Base-by-base conservation (phyloP, 1,140 invertebrate genomes). In the Musca domestica region DNA sequence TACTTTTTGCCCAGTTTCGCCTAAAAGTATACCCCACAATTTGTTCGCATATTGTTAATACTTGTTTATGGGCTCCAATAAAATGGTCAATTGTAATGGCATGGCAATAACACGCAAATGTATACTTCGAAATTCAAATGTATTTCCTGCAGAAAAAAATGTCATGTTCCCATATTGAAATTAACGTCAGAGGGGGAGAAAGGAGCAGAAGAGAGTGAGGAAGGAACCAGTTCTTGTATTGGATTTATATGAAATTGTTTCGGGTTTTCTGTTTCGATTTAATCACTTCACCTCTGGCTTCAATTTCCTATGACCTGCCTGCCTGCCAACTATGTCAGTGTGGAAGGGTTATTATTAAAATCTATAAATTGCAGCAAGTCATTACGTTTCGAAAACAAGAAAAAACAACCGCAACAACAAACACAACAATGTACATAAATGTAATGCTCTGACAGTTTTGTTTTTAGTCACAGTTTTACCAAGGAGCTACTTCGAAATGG, bases 21-120 rank as follows among this genome's bases (percentile, higher is more conserved):
- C 34, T 41, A 41, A 41, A 41, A 41, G 34, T 41, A 41, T 41
- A 54, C 17, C 54, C 17, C 14, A 58, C 14, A 30, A 19, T 17
- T 34, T 19, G 17, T 51, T 27, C 22, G 22, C 52, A 56, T 20
- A 56, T 22, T 22, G 23, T 56, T 56, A 56, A 56, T 61, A 41
- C 27, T 61, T 61, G 56, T 61, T 61, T 61, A 61, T 61, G 56
- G 34, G 27, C 56, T 61, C 27, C 56, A 61, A 61, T 61, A 61
- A 61, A 61, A 61, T 61, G 56, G 56, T 61, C 56, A 61, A 61
- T 61, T 61, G 56, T 61, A 34, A 34, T 34, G 56, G 48, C 48
- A 20, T 19, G 34, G 17, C n/a, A 30, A 19, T 17, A 51, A 61
- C 20, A 61, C 22, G 20, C 30, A 61, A 61, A 61, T 61, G 30